Evolutionary conservation across 2,797 vertebrate genomes (phyloP).

Genomic region (Sebastes reedi): DNA sequence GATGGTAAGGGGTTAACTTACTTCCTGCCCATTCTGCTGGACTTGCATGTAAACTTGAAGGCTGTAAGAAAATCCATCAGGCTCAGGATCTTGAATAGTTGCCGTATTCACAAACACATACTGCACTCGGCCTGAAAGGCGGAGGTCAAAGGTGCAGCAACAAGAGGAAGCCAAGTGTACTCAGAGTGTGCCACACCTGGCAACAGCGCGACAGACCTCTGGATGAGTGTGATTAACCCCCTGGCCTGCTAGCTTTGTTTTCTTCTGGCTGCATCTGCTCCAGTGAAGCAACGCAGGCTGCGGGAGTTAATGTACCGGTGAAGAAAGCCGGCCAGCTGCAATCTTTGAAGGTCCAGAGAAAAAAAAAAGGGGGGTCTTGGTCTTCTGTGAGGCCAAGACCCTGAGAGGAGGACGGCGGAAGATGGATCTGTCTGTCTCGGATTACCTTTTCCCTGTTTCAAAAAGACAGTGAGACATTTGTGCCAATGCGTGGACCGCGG

Average conservation of each 20-base stretch:
- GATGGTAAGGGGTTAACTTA: background rate
- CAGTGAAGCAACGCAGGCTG: constrained; percentile 49
- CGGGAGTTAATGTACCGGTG: constrained; percentile 63
- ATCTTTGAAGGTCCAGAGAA: constrained; percentile 27
- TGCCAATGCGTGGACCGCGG: constrained; percentile 44
- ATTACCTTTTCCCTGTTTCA: constrained; percentile 36
- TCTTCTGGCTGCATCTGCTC: constrained; percentile 61
- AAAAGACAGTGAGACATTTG: constrained; percentile 40
- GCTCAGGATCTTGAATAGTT: background rate
- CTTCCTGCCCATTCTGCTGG: constrained; percentile 10
- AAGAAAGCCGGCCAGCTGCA: constrained; percentile 54
- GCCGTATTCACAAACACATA: background rate
- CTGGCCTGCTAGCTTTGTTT: constrained; percentile 63
- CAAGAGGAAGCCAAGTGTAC: constrained; percentile 59
- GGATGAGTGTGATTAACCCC: constrained; percentile 70
- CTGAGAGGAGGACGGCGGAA: constrained; percentile 6
- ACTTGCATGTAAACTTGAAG: background rate
- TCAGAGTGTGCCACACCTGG: constrained; percentile 72
- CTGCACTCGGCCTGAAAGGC: constrained; percentile 36
- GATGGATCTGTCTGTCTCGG: constrained; percentile 46
- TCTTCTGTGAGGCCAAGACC: constrained; percentile 25
- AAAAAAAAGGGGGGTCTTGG: constrained; percentile 11
- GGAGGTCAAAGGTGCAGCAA: constrained; percentile 58
- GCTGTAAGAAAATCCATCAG: constrained; percentile 28
- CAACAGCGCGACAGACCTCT: constrained; percentile 46